Conservation (phyloP, 1,140 invertebrate species). For the Drosophila paulistorum region DNA sequence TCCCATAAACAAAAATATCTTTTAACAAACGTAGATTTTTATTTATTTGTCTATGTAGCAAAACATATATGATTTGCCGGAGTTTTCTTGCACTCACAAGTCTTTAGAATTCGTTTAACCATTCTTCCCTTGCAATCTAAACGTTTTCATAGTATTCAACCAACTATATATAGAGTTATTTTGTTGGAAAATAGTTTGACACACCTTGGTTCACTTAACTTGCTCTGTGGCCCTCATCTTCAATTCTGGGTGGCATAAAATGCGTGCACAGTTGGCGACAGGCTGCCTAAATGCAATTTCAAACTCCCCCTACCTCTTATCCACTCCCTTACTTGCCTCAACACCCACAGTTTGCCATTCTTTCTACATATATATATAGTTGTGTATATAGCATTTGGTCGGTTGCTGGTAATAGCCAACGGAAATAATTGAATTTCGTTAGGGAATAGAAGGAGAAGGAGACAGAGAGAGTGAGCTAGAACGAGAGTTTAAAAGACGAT, state of each 20-base stretch:
- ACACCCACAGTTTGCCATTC: not conserved
- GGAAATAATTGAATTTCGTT: conserved; percentile 73
- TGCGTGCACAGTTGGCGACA: conserved; percentile 71
- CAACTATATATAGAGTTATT: conserved; percentile 17
- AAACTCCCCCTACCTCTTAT: conserved; percentile 5
- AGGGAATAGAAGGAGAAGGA: conserved; percentile 8
- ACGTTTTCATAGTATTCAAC: conserved; percentile 18
- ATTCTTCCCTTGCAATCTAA: conserved; percentile 31
- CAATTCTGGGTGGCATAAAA: conserved; percentile 62
- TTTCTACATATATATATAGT: conserved; percentile 31
- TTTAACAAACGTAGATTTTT: no score
- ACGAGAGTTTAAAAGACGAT: conserved; percentile 66
- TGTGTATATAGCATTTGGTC: conserved; percentile 40
- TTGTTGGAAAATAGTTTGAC: conserved; percentile 13
- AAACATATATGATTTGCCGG: not conserved
- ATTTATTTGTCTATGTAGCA: not conserved
- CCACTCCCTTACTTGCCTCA: not conserved
- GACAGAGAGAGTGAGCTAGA: not conserved
- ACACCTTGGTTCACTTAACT: conserved; percentile 20
- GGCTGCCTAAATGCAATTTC: conserved; percentile 74
- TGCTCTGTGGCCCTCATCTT: conserved; percentile 2
- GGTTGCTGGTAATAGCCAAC: conserved; percentile 48
- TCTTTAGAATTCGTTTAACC: not conserved
- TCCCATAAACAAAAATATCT: no score
- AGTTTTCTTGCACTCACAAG: not conserved